Percentiles rank a stretch among this genome's conserved stretches.
Evolutionary conservation across 2,797 vertebrate species (phyloP).

Genomic region (Phaenicophaeus curvirostris): DNA sequence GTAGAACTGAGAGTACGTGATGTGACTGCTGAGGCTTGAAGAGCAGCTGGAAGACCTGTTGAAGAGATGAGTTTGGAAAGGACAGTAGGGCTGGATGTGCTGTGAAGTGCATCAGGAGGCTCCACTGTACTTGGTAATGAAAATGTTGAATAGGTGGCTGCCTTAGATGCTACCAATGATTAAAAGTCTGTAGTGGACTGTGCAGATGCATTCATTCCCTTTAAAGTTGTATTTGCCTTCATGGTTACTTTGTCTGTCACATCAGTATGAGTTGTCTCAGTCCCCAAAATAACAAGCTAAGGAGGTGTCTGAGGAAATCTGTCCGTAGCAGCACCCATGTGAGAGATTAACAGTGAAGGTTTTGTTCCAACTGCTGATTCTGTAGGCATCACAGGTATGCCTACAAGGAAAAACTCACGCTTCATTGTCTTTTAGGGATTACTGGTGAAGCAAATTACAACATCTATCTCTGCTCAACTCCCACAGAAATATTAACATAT

Average conservation of each 20-base stretch:
- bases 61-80: conserved; percentile 15
- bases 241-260: not conserved
- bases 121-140: conserved; percentile 48
- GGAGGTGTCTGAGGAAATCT: conserved; percentile 22
- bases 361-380: conserved; percentile 40
- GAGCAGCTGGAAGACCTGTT: conserved; percentile 32
- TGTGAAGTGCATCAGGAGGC: conserved; percentile 33
- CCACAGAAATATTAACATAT: not conserved
- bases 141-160: conserved; percentile 14
- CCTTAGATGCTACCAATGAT: not conserved
- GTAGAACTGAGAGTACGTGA: not conserved
- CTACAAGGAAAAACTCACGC: conserved; percentile 59
- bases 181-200: conserved; percentile 12
- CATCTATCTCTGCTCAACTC: not conserved
- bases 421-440: not conserved
- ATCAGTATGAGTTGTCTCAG: not conserved
- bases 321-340: not conserved
- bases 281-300: conserved; percentile 17
- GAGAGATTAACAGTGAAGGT: conserved; percentile 11
- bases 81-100: conserved; percentile 3
- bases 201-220: not conserved
- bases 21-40: not conserved
- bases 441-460: not conserved
- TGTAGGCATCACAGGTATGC: conserved; percentile 71
- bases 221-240: not conserved